These are phyloP conservation scores for Yponomeuta malinellus DNA, from an alignment of 2,888 invertebrate species.

Conservation along the genomic window DNA sequence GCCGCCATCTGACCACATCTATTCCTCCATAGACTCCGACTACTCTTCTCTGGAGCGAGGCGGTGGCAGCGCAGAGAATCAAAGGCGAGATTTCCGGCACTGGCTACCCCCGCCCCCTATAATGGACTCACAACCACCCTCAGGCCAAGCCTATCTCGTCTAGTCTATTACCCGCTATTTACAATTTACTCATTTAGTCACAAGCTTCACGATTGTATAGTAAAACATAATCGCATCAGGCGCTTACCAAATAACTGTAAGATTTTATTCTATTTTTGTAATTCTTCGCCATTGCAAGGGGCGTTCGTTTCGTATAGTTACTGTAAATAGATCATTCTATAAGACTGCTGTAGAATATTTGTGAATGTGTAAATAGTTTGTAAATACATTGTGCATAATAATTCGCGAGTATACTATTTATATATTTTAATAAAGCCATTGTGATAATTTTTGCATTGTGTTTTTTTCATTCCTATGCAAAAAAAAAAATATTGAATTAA, in stretches of 20 bases:
- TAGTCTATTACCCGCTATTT: conserved; percentile 51
- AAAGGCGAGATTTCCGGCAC: conserved; percentile 62
- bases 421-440: conserved; percentile 76
- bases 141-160: conserved; percentile 71
- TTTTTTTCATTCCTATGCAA: conserved; percentile 26
- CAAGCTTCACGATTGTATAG: conserved; percentile 62
- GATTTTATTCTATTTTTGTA: conserved; percentile 71
- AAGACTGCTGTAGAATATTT: conserved; percentile 72
- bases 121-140: conserved; percentile 54
- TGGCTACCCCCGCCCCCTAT: conserved; percentile 67
- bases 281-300: conserved; percentile 62
- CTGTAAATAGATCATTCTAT: conserved; percentile 71
- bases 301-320: conserved; percentile 54
- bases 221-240: conserved; percentile 39
- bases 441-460: conserved; percentile 71
- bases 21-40: conserved; percentile 93
- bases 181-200: conserved; percentile 51
- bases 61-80: conserved; percentile 61
- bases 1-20: conserved; percentile 91
- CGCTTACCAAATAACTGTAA: conserved; percentile 69
- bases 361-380: conserved; percentile 68
- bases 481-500: not conserved
- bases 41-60: conserved; percentile 87
- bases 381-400: conserved; percentile 70
- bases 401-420: conserved; percentile 76